Percentiles rank a stretch among this genome's conserved stretches.
phyloP scores from a whole-genome alignment of 2,113 vertebrate genomes.

The Paramormyrops kingsleyae region DNA sequence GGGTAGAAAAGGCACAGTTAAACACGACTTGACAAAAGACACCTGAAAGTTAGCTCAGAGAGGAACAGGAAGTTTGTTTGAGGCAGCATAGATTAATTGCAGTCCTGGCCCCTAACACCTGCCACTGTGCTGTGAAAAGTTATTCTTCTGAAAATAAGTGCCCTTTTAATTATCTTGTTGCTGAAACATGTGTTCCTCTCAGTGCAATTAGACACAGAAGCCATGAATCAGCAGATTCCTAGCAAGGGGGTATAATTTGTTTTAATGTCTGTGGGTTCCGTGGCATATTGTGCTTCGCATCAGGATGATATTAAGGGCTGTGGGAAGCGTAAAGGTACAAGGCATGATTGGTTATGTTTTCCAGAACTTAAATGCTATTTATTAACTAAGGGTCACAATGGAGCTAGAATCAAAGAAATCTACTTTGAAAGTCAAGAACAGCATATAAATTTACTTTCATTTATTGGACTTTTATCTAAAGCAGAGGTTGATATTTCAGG shows the following conservation, averaged over 20 bases:
- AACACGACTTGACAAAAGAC: conserved; percentile 8
- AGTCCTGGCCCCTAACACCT: conserved; percentile 20
- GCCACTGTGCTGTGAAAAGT: conserved; percentile 21
- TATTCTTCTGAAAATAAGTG: conserved; percentile 20
- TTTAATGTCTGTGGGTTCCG: conserved; percentile 15
- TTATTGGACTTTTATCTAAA: not conserved
- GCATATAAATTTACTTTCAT: not conserved
- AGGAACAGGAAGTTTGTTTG: conserved; percentile 11
- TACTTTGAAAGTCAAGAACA: not conserved
- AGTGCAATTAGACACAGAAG: conserved; percentile 22
- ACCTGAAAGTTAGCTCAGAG: conserved; percentile 10
- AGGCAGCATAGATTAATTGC: conserved; percentile 15
- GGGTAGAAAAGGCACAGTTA: not conserved
- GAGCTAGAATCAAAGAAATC: not conserved
- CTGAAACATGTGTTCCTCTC: conserved; percentile 26
- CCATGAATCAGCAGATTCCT: conserved; percentile 22
- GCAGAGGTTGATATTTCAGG: not conserved
- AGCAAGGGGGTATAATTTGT: conserved; percentile 15
- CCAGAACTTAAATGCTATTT: not conserved
- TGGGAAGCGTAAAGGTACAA: not conserved
- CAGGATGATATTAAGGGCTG: not conserved
- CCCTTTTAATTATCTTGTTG: conserved; percentile 21
- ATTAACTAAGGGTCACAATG: not conserved
- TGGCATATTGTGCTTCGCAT: not conserved
- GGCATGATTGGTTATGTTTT: not conserved